Evolutionary conservation across 2,888 invertebrate species (phyloP).

Genomic region (Lithophane leautieri): DNA sequence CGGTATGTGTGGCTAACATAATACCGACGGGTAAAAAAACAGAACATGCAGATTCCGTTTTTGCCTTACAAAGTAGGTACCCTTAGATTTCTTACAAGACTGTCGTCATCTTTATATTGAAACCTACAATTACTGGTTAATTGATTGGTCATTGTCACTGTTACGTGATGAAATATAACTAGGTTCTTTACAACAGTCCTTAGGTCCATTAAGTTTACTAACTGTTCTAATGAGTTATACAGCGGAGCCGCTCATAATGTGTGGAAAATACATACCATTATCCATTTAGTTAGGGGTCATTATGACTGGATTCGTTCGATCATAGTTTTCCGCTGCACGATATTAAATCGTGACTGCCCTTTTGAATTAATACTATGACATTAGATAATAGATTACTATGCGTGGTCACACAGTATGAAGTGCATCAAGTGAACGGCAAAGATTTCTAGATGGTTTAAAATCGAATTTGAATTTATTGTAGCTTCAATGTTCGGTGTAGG

Average conservation of each 20-base stretch:
- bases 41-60: background rate
- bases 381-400: background rate
- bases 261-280: slow-evolving; percentile 18
- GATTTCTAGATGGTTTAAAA: no score
- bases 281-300: background rate
- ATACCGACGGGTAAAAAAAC: background rate
- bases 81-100: slow-evolving; percentile 18
- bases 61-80: background rate
- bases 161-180: background rate
- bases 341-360: slow-evolving; percentile 14
- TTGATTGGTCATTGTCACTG: slow-evolving; percentile 25
- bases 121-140: slow-evolving; percentile 18
- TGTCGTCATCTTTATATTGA: slow-evolving; percentile 30
- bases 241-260: background rate
- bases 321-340: slow-evolving; percentile 6
- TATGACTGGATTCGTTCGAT: slow-evolving; percentile 2
- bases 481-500: background rate
- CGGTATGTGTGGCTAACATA: no score
- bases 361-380: slow-evolving; percentile 2
- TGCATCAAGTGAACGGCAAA: background rate
- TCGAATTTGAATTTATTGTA: background rate
- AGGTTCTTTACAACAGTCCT: background rate
- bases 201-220: slow-evolving; percentile 10
- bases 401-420: background rate
- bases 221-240: slow-evolving; percentile 18